These are phyloP conservation scores for Lithophane semibrunnea DNA, from an alignment of 2,888 invertebrate species.

Conservation along the genomic window DNA sequence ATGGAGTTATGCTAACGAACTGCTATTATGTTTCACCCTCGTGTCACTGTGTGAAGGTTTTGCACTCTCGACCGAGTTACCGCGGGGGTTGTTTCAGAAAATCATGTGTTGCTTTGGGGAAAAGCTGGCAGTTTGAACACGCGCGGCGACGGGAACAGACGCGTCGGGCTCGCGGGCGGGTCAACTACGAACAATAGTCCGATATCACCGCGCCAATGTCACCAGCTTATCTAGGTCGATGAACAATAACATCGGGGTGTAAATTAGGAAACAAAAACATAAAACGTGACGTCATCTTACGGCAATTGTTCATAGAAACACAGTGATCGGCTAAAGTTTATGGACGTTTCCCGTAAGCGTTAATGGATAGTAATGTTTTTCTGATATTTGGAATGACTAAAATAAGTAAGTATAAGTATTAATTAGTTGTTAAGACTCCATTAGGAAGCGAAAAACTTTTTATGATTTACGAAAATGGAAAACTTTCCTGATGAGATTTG, in stretches of 20 bases:
- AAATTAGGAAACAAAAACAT: slow-evolving; percentile 68
- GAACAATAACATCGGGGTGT: slow-evolving; percentile 75
- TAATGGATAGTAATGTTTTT: slow-evolving; percentile 79
- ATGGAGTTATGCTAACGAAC: slow-evolving; percentile 87
- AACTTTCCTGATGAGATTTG: slow-evolving; percentile 66
- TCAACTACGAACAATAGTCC: slow-evolving; percentile 63
- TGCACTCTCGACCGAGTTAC: slow-evolving; percentile 89
- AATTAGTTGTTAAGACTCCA: slow-evolving; percentile 35
- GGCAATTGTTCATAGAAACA: slow-evolving; percentile 53
- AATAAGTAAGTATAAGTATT: slow-evolving; percentile 80
- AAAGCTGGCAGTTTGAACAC: slow-evolving; percentile 78
- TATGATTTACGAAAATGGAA: slow-evolving; percentile 49
- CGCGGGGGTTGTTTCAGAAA: slow-evolving; percentile 85
- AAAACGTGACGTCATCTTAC: slow-evolving; percentile 69
- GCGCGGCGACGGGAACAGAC: slow-evolving; percentile 76
- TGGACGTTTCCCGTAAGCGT: slow-evolving; percentile 67
- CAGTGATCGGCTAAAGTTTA: slow-evolving; percentile 69
- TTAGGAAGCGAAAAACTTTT: slow-evolving; percentile 37
- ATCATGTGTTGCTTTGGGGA: slow-evolving; percentile 87
- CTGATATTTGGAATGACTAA: slow-evolving; percentile 86
- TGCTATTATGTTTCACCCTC: slow-evolving; percentile 86
- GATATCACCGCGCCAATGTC: slow-evolving; percentile 67
- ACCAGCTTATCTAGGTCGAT: slow-evolving; percentile 73
- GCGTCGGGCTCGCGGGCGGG: slow-evolving; percentile 61
- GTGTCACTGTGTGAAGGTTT: slow-evolving; percentile 90